phyloP scores from a whole-genome alignment of 2,888 invertebrate genomes.

The Tupiocoris notatus region DNA sequence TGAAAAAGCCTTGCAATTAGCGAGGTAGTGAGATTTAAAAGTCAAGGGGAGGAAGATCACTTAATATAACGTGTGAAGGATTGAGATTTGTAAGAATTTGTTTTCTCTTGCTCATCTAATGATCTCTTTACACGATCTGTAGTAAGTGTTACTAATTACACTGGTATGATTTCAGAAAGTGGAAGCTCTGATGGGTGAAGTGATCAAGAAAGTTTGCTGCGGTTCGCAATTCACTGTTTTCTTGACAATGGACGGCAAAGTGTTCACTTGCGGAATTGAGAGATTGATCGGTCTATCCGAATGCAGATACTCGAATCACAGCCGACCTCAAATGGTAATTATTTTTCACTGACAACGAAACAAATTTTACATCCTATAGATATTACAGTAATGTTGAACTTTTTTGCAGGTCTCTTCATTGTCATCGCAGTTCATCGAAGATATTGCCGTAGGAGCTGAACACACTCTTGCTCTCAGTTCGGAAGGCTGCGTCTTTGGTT shows the following conservation, averaged over 20 bases:
- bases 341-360: neutral
- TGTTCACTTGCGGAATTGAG: slow-evolving; percentile 64
- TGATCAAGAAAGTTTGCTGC: slow-evolving; percentile 62
- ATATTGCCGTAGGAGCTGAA: slow-evolving; percentile 63
- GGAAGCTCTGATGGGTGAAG: slow-evolving; percentile 59
- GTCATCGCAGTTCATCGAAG: slow-evolving; percentile 58
- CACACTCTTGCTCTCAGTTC: slow-evolving; percentile 61
- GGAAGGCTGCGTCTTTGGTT: slow-evolving; percentile 61
- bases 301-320: slow-evolving; percentile 56
- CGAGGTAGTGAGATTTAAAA: no score
- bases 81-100: no score
- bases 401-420: slow-evolving; percentile 55
- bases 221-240: slow-evolving; percentile 66
- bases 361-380: no score
- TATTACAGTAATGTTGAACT: neutral
- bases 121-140: no score
- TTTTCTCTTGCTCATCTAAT: no score
- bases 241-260: slow-evolving; percentile 60
- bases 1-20: no score
- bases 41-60: no score
- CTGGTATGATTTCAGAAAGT: slow-evolving; percentile 55
- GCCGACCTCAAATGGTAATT: slow-evolving; percentile 57
- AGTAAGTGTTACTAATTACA: no score
- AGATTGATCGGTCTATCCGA: slow-evolving; percentile 61
- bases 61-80: no score